Evolutionary conservation across 2,888 invertebrate genomes (phyloP).

Genomic region (Eilema sororculum): DNA sequence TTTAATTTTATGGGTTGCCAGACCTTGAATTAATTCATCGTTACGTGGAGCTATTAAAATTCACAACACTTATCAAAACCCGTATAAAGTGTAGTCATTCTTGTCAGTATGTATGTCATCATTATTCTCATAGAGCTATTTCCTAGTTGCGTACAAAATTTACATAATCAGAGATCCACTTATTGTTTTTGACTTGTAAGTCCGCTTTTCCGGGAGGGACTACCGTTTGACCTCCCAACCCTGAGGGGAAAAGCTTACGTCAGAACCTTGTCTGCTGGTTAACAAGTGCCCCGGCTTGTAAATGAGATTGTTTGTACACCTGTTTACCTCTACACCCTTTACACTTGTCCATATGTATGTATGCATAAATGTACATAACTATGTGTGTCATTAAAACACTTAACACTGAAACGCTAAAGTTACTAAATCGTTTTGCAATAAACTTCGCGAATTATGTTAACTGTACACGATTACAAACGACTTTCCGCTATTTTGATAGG

Average conservation of each 20-base stretch:
- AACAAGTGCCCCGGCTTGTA: too few relatives aligned
- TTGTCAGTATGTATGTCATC: not conserved
- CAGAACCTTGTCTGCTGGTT: too few relatives aligned
- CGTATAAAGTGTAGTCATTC: slow-evolving; percentile 12
- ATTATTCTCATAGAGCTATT: too few relatives aligned
- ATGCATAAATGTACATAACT: slow-evolving; percentile 1
- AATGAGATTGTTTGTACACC: too few relatives aligned
- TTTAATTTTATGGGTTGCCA: slow-evolving; percentile 15
- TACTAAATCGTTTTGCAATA: slow-evolving; percentile 38
- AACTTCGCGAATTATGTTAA: slow-evolving; percentile 22
- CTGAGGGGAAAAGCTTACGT: too few relatives aligned
- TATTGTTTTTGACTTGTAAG: too few relatives aligned
- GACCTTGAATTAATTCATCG: slow-evolving; percentile 35
- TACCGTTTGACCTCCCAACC: too few relatives aligned
- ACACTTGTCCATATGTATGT: not conserved
- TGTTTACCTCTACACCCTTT: too few relatives aligned
- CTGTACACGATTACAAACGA: slow-evolving; percentile 6
- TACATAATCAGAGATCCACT: too few relatives aligned
- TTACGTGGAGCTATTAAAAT: slow-evolving; percentile 18
- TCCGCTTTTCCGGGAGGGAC: too few relatives aligned
- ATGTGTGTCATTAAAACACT: slow-evolving; percentile 34
- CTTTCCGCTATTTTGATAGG: slow-evolving; percentile 2
- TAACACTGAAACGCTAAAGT: slow-evolving; percentile 37
- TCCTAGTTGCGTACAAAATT: too few relatives aligned
- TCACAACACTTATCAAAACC: slow-evolving; percentile 38